phyloP scores from a whole-genome alignment of 64 coral and sea anemone species.

The Hydrozoanthus tunicans region DNA sequence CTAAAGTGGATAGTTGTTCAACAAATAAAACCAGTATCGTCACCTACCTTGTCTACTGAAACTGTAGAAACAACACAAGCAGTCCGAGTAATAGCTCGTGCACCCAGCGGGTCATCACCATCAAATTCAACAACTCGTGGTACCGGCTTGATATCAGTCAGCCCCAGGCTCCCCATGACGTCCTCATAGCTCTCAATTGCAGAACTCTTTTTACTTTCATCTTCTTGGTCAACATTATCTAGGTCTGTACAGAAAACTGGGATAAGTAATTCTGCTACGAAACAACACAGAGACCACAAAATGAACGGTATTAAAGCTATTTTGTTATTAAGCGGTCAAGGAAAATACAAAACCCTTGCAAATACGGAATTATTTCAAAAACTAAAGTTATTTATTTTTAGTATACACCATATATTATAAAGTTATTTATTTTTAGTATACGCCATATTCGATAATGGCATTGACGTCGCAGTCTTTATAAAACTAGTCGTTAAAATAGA shows the following conservation, averaged over 20 bases:
- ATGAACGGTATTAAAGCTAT: no score
- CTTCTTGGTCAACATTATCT: slow-evolving; percentile 43
- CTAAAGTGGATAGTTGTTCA: not conserved
- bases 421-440: no score
- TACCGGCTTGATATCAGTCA: slow-evolving; percentile 72
- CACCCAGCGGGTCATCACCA: slow-evolving; percentile 67
- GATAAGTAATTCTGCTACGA: not conserved
- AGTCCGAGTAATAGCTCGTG: slow-evolving; percentile 26
- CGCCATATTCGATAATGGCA: no score
- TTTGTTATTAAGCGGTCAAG: no score
- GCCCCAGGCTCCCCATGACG: slow-evolving; percentile 61
- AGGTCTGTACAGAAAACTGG: slow-evolving; percentile 5
- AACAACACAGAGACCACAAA: no score
- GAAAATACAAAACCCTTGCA: no score
- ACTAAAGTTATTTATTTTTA: no score
- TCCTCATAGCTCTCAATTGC: slow-evolving; percentile 59
- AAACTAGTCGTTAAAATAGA: no score
- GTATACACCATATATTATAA: no score
- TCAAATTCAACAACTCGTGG: slow-evolving; percentile 57
- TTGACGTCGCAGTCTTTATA: no score
- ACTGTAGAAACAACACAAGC: slow-evolving; percentile 16
- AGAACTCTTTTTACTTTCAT: not conserved
- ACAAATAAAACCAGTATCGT: not conserved
- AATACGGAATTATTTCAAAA: no score
- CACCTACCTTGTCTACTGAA: not conserved